These are phyloP conservation scores for Papilio xuthus DNA, from an alignment of 1,140 invertebrate genomes.

Conservation along the genomic window DNA sequence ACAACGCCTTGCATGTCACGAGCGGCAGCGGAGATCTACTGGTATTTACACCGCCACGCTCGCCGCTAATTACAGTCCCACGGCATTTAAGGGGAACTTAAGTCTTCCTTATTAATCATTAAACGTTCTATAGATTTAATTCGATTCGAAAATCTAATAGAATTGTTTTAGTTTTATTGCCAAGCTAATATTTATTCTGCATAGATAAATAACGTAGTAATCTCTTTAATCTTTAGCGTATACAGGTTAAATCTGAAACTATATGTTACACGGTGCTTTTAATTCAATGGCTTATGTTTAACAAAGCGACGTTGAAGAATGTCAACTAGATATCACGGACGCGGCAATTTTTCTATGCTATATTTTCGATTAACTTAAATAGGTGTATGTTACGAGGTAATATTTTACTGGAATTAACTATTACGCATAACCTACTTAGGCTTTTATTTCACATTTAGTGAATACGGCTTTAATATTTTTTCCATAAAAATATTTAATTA, in stretches of 20 bases:
- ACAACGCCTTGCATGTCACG: no score
- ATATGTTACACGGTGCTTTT: neutral
- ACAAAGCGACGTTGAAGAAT: neutral
- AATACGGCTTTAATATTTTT: neutral
- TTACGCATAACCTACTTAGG: neutral
- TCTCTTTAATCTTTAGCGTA: neutral
- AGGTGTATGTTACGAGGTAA: neutral
- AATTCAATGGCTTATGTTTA: neutral
- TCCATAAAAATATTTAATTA: no score
- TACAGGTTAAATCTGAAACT: neutral
- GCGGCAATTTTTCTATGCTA: neutral
- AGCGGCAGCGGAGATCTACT: no score
- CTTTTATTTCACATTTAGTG: neutral
- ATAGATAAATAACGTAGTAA: neutral
- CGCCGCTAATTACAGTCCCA: no score
- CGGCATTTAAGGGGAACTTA: no score
- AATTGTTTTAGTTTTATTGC: no score
- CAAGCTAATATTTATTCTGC: no score
- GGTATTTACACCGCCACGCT: no score
- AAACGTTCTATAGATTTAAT: no score
- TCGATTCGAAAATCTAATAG: no score
- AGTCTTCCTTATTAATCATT: no score
- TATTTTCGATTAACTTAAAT: neutral
- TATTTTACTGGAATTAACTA: neutral
- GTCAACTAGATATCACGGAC: neutral